Base-by-base conservation (phyloP, 2,797 vertebrate species). In the Fratercula arctica region DNA sequence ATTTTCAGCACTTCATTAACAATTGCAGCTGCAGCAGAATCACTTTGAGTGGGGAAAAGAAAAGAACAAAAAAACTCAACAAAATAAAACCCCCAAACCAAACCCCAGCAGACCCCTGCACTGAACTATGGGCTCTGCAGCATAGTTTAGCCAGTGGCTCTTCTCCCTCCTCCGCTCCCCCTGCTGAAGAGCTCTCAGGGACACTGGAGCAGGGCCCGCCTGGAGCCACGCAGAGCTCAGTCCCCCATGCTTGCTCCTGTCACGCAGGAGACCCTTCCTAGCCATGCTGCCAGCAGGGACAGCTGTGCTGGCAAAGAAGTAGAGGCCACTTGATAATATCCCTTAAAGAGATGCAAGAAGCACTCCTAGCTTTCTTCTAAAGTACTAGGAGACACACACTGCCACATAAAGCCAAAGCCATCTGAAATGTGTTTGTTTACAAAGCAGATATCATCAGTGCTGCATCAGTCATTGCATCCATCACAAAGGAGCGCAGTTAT, bases 1-100 rank as follows among this genome's bases (percentile, higher is more conserved):
- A 33, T 79, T 93, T 50, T 28, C 93, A 94, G 89, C 91, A 95
- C 91, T 76, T 93, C 80, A 66, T 97, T 93, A 95, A 53, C 88
- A 35, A 57, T 19, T 82, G 88, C 94, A 95, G 91, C 96, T 95
- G 91, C 84, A 85, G 5, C n/a, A 53, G n/a, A 33, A 63, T 77
- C 43, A 2, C 24, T 50, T 59, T 1, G 28, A 70, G 43, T 4
- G 2, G 46, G 48, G 48, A 21, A 63, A 85, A 37, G 29, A 15
- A 39, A 73, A 33, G 41, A 37, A 56, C 7, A 19, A 3, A 16
- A 59, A 61, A 18, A 11, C 54, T 13, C 26, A 60, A 28, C n/a
- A 24, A n/a, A 61, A 61, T 16, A 37, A 1, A 10, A 12, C 7
- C 8, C 16, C 3, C 16, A 33, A 56, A 33, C 6, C 29, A 73